Base-by-base conservation (phyloP, 64 coral and sea anemone genomes). In the Actinia tenebrosa region DNA sequence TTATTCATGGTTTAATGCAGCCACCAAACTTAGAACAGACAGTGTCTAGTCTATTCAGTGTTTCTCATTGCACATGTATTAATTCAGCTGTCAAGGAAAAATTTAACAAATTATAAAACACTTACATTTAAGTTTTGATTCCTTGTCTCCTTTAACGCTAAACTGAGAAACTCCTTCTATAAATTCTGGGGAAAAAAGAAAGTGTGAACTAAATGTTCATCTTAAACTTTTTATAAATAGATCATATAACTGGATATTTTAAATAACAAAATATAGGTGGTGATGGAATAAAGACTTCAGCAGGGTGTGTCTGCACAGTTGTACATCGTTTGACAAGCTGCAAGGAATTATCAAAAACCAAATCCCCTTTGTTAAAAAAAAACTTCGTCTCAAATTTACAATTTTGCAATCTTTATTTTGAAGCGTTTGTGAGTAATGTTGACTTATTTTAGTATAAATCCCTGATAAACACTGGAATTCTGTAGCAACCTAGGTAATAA, bases 101-200 rank as follows among this genome's bases (percentile, higher is more conserved):
- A n/a, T n/a, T n/a, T n/a, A n/a, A n/a, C n/a, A n/a, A n/a, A n/a
- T n/a, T 53, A 20, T 66, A 52, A 50, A 86, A 50, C 26, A 71
- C 60, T 71, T 61, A 98, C 96, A 98, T 89, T 84, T 98, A 84
- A 98, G 89, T 86, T 98, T 98, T 30, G 97, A 99, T 93, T 99
- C 97, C 55, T 99, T 99, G 62, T 95, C 97, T 44, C 97, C 97
- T 71, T 99, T 99, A 44, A 99, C 97, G 86, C 97, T 99, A 86
- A 99, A 99, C 82, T 99, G 97, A 79, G 97, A 99, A 79, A 99
- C 97, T 78, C 97, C 97, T 88, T 99, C 97, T 83, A 99, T 99
- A 82, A 99, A 99, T 86, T 99, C 97, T 10, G 79, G 84, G 26
- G 88, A 68, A 89, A 6, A 84, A 80, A 44, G 50, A 59, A 80